These are phyloP conservation scores for Umimayanthus chanpuru DNA, from an alignment of 92 coral and sea anemone species.

Conservation along the genomic window DNA sequence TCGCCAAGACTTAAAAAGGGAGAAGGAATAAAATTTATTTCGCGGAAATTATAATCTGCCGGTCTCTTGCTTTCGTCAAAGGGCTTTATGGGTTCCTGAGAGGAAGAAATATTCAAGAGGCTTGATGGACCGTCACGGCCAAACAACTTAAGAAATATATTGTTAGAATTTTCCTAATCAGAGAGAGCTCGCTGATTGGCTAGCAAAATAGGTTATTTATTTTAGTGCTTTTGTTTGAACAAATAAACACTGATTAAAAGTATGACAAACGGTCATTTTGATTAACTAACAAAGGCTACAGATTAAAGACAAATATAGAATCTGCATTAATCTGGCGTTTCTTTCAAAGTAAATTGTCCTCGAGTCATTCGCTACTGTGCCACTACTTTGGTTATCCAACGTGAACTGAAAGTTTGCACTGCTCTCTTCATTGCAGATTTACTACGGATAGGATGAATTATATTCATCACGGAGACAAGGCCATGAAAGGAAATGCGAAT, in stretches of 20 bases:
- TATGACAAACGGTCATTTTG: constrained; percentile 97
- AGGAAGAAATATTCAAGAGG: constrained; percentile 9
- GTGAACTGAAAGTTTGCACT: constrained; percentile 18
- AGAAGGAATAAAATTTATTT: constrained; percentile 25
- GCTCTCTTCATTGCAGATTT: constrained; percentile 28
- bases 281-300: constrained; percentile 85
- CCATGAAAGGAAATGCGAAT: constrained; percentile 37
- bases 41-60: background rate
- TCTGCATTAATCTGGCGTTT: constrained; percentile 86
- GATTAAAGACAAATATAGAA: constrained; percentile 92
- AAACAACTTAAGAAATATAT: constrained; percentile 75
- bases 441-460: constrained; percentile 32
- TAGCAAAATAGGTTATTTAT: constrained; percentile 78
- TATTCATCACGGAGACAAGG: constrained; percentile 32
- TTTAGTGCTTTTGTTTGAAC: constrained; percentile 83
- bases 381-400: constrained; percentile 14
- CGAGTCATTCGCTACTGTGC: constrained; percentile 42
- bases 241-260: constrained; percentile 99
- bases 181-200: constrained; percentile 75
- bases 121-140: constrained; percentile 40
- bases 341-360: constrained; percentile 53
- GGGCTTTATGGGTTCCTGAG: constrained; percentile 13
- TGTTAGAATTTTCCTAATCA: constrained; percentile 81
- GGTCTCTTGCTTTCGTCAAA: background rate
- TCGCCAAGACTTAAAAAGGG: constrained; percentile 36